Evolutionary conservation across 2,113 vertebrate genomes (phyloP), one percentile per base, ranked within the genome.

Genomic region (Lota lota): DNA sequence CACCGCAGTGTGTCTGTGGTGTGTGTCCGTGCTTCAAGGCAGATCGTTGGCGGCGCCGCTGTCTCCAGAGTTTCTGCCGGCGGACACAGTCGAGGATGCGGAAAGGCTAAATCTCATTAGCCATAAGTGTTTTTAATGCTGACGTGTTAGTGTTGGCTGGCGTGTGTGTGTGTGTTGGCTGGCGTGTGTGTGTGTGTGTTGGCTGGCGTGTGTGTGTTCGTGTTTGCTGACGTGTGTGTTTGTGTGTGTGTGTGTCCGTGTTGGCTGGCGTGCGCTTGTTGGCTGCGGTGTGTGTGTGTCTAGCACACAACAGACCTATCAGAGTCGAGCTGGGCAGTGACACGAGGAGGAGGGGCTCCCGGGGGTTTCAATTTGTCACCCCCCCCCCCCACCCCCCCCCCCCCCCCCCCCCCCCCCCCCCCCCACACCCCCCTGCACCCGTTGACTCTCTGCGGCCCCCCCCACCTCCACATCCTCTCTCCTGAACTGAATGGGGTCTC

Each of bases 361-460:
- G 66, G 36, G 81, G 82, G 89, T 80, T 89, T 80, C 87, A 87
- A 90, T 91, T 89, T 90, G 82, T 82, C 75, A 72, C 76, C 78
- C 10, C 6, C 70, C 67, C 72, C 58, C 8, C 6, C 1, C 11
- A 1, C 6, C 36, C 6, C 36, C 6, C 36, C 36, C 36, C 36
- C 68, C 72, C 62, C 47, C 76, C 40, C 61, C 61, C 60, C 78
- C 71, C 78, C 73, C 3, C 28, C 28, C 28, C n/a, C n/a, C 28
- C 3, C 3, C 7, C 28, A 33, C 28, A 33, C 28, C 3, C 28
- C 28, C 28, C 28, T 33, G 36, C 36, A 75, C 74, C 76, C 78
- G 7, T 40, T 61, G 70, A 74, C 61, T 78, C 74, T 78, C 56
- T 64, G 53, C 73, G 78, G 78, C 71, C 78, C 73, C 11, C 36